Evolutionary conservation across 2,113 vertebrate species (phyloP).

Genomic region (Oenanthe melanoleuca): DNA sequence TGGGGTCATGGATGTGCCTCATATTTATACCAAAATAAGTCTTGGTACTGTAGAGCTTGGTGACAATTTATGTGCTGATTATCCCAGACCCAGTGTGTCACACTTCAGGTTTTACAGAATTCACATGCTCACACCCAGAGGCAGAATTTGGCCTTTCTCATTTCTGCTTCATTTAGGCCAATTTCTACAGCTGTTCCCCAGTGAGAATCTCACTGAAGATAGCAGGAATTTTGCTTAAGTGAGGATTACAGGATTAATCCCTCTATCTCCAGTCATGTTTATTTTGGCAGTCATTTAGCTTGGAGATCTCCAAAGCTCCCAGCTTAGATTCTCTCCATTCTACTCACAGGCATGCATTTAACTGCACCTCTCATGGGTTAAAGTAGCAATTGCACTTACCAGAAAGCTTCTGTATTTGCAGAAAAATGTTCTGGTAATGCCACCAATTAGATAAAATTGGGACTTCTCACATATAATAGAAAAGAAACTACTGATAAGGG

Average conservation of each 20-base stretch:
- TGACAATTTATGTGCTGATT: not conserved
- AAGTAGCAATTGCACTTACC: not conserved
- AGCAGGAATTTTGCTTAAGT: constrained; percentile 45
- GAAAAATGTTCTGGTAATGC: not conserved
- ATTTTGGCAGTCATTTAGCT: constrained; percentile 43
- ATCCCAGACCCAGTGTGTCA: not conserved
- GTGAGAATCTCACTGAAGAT: constrained; percentile 17
- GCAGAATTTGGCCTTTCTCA: constrained; percentile 22
- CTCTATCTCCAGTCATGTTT: constrained; percentile 40
- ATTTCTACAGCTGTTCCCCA: constrained; percentile 27
- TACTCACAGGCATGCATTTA: not conserved
- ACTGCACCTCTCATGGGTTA: not conserved
- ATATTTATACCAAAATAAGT: not conserved
- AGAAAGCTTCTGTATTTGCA: not conserved
- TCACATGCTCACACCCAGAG: not conserved
- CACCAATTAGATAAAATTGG: constrained; percentile 34
- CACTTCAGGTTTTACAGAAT: not conserved
- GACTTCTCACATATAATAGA: not conserved
- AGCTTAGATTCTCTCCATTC: not conserved
- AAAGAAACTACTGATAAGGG: not conserved
- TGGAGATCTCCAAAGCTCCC: not conserved
- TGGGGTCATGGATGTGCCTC: not conserved
- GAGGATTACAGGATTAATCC: constrained; percentile 55
- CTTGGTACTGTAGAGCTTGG: not conserved
- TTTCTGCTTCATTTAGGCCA: constrained; percentile 35